Evolutionary conservation across 2,888 invertebrate genomes (phyloP), one percentile per base, ranked within the genome.

Genomic region (Plagodis pulveraria): DNA sequence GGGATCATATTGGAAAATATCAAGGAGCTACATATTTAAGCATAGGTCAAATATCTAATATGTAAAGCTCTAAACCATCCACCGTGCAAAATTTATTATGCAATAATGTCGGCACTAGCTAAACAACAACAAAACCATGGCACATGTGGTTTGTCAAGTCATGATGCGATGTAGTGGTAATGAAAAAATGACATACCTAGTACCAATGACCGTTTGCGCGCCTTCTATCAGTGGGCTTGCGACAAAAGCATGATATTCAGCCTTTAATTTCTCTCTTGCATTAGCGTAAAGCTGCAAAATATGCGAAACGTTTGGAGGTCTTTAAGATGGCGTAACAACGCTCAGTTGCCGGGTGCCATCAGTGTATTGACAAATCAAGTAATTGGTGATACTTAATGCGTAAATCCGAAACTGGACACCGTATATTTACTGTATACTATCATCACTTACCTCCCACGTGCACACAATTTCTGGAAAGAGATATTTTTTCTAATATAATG

Each of bases 401-500:
- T 78, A 73, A 83, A 86, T 78, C 77, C 80, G 81, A 84, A 85
- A 87, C 83, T 81, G 83, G 80, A 81, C 78, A 84, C 83, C 77
- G 73, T 87, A 70, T 83, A 84, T 78, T 76, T 77, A 83, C 69
- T 80, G 82, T 84, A 78, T 84, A 82, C 84, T 86, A 86, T 78
- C 78, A 81, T 75, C 81, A 93, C 93, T 93, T 92, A 93, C 93
- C 93, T 92, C 89, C 81, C 89, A 87, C 89, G 90, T 87, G 89
- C 88, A 91, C 84, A 91, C 87, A 91, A 85, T 79, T 86, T 91
- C 92, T 92, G 92, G 86, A 93, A 93, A 93, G 87, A 93, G 92
- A 93, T 87, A 91, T 93, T 91, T 91, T 91, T 89, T 90, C 91
- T 89, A 89, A 92, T 91, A 89, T 91, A 93, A 92, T 93, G 93